Conservation (phyloP, 2,888 invertebrate genomes). For the Brassicogethes aeneus region DNA sequence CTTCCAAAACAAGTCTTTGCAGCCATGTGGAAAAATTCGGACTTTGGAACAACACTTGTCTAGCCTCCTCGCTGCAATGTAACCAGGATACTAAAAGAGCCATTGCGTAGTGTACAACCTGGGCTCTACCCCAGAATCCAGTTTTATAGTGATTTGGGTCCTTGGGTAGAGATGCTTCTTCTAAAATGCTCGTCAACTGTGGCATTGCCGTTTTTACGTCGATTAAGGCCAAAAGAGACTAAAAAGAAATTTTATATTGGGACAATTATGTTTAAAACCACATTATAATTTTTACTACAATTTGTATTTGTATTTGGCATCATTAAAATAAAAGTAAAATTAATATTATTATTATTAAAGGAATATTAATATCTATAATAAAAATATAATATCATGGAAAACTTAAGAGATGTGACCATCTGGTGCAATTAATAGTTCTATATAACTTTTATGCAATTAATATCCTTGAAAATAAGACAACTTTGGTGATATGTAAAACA, state of each 20-base stretch:
- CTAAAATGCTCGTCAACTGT: constrained; percentile 76
- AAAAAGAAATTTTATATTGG: constrained; percentile 2
- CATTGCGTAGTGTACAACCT: constrained; percentile 88
- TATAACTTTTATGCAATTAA: too few relatives aligned
- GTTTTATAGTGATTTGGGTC: constrained; percentile 82
- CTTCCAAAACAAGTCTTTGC: constrained; percentile 56
- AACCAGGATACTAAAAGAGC: constrained; percentile 88
- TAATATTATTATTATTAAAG: too few relatives aligned
- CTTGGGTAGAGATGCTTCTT: constrained; percentile 73
- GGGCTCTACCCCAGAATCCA: constrained; percentile 87
- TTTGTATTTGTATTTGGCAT: too few relatives aligned
- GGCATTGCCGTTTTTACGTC: constrained; percentile 75
- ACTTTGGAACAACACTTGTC: constrained; percentile 66
- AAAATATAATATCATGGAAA: too few relatives aligned
- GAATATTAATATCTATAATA: too few relatives aligned
- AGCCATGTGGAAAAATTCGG: constrained; percentile 65
- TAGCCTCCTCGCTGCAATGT: constrained; percentile 74
- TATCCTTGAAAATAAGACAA: too few relatives aligned
- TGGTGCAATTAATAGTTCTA: too few relatives aligned
- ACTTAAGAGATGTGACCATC: too few relatives aligned
- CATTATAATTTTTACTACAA: too few relatives aligned
- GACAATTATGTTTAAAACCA: neutral
- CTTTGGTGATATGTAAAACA: too few relatives aligned
- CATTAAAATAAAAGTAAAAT: too few relatives aligned
- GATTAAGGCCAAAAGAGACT: constrained; percentile 55